These are phyloP conservation scores for Diachrysia chrysitis DNA, from an alignment of 2,888 invertebrate species.

Conservation along the genomic window DNA sequence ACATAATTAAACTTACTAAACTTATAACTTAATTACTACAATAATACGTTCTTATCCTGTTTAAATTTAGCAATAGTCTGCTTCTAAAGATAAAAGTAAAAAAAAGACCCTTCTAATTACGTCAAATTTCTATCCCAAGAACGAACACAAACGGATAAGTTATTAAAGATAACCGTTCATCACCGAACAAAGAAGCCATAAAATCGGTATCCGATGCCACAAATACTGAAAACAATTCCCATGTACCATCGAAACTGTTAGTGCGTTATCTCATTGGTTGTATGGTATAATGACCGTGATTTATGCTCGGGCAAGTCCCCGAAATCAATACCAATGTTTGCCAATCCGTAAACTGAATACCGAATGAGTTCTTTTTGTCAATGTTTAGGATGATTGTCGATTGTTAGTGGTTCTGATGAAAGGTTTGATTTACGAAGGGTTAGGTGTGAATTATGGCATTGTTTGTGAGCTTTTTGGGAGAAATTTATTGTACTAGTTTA, in stretches of 20 bases:
- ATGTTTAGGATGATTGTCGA: constrained; percentile 38
- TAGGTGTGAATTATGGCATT: constrained; percentile 27
- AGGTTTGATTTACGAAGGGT: constrained; percentile 35
- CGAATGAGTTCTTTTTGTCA: constrained; percentile 48
- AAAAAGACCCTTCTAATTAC: background rate
- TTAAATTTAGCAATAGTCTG: too few relatives aligned
- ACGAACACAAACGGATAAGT: background rate
- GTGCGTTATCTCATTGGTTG: constrained; percentile 30
- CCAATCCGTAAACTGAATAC: constrained; percentile 39
- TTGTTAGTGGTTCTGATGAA: constrained; percentile 27
- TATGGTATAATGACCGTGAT: constrained; percentile 51
- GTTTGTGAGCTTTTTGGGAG: background rate
- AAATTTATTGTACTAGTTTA: too few relatives aligned
- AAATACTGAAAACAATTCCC: constrained; percentile 13
- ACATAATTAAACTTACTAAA: too few relatives aligned
- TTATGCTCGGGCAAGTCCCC: constrained; percentile 33
- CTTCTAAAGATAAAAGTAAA: too few relatives aligned
- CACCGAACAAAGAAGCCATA: background rate
- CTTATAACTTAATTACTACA: too few relatives aligned
- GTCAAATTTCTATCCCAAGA: background rate
- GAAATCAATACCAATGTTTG: constrained; percentile 54
- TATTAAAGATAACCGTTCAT: background rate
- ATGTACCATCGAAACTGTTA: constrained; percentile 9
- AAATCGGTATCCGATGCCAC: background rate
- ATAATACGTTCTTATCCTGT: too few relatives aligned